Conservation (phyloP, 1,140 invertebrate species). For the Drosophila parabipectinata region DNA sequence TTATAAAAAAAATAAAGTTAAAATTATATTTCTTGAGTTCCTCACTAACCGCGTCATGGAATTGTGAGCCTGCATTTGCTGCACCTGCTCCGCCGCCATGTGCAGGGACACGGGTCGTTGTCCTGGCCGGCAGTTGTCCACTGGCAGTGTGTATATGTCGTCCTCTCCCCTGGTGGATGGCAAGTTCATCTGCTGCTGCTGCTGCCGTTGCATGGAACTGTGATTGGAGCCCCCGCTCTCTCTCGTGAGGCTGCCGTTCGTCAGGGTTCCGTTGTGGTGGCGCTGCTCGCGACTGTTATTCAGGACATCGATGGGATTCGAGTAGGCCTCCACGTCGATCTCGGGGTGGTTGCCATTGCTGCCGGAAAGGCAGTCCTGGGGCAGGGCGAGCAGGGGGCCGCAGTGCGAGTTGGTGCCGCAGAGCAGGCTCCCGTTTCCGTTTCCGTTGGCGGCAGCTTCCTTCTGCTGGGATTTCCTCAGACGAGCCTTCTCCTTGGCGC, state of each 20-base stretch:
- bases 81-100: slow-evolving; percentile 62
- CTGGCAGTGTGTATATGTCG: slow-evolving; percentile 81
- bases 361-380: slow-evolving; percentile 66
- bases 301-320: slow-evolving; percentile 83
- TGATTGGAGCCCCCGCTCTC: slow-evolving; percentile 60
- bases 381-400: slow-evolving; percentile 67
- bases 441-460: slow-evolving; percentile 81
- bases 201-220: slow-evolving; percentile 62
- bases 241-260: slow-evolving; percentile 73
- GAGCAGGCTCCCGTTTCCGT: slow-evolving; percentile 79
- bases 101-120: slow-evolving; percentile 68
- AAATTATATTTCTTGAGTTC: background rate
- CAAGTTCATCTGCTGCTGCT: slow-evolving; percentile 41
- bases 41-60: slow-evolving; percentile 74
- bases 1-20: background rate
- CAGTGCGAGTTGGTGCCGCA: slow-evolving; percentile 62
- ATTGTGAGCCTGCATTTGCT: slow-evolving; percentile 64
- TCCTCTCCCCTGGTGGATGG: slow-evolving; percentile 60
- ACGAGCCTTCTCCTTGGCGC: slow-evolving; percentile 88
- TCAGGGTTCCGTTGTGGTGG: slow-evolving; percentile 64
- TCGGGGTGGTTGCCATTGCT: slow-evolving; percentile 25
- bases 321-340: slow-evolving; percentile 81
- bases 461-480: slow-evolving; percentile 85
- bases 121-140: slow-evolving; percentile 70
- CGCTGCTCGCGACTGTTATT: slow-evolving; percentile 68